phyloP scores from a whole-genome alignment of 2,888 invertebrate genomes.

The Eustalomyia histrio region DNA sequence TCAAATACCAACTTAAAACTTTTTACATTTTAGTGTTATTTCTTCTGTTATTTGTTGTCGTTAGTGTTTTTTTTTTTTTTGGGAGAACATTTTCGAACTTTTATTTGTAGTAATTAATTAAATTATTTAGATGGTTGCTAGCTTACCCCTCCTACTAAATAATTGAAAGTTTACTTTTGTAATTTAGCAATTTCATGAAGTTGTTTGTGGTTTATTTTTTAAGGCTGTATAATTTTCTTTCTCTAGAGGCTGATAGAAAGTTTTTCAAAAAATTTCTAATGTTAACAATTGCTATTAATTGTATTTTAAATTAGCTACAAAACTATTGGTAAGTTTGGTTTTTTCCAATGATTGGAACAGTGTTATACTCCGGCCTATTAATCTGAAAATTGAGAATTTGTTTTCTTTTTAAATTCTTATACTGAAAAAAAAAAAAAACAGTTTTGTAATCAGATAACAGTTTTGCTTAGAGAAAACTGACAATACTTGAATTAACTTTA shows the following conservation, averaged over 20 bases:
- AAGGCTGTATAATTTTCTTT: background rate
- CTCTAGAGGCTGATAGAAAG: background rate
- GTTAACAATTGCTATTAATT: conserved; percentile 1
- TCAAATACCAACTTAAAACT: background rate
- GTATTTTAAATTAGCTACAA: background rate
- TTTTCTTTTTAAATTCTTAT: too few species aligned
- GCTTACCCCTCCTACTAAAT: background rate
- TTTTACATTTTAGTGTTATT: background rate
- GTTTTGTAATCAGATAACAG: too few species aligned
- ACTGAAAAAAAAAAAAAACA: too few species aligned
- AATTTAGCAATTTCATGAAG: conserved; percentile 1
- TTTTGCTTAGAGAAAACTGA: too few species aligned
- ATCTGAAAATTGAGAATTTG: too few species aligned
- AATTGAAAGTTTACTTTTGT: background rate
- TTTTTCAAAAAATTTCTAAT: background rate
- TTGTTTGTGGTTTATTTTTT: background rate
- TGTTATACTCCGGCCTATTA: background rate
- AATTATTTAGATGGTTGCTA: conserved; percentile 16
- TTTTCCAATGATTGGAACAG: background rate
- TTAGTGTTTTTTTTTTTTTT: conserved; percentile 8
- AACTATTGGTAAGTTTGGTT: background rate
- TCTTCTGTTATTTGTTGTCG: background rate
- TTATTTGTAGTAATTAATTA: conserved; percentile 39
- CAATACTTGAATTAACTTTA: too few species aligned
- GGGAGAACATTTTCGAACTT: conserved; percentile 30